These are phyloP conservation scores for Drosophila falleni DNA, from an alignment of 2,888 invertebrate genomes.

Conservation along the genomic window DNA sequence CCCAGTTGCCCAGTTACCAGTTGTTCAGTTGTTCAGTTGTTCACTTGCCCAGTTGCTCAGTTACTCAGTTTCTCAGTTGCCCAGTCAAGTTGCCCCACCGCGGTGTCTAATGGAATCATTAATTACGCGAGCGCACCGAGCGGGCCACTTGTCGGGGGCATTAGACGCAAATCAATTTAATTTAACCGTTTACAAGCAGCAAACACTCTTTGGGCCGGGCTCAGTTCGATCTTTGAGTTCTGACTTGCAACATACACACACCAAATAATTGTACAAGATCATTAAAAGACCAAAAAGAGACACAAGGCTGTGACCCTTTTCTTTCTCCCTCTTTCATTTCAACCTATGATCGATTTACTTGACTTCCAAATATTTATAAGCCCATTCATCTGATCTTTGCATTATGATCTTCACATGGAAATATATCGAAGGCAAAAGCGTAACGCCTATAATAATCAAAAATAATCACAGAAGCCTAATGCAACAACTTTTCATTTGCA, in stretches of 20 bases:
- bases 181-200: conserved; percentile 79
- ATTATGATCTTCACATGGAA: conserved; percentile 31
- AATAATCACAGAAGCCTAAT: conserved; percentile 62
- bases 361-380: conserved; percentile 82
- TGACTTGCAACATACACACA: conserved; percentile 22
- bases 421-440: conserved; percentile 26
- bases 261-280: conserved; percentile 77
- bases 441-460: conserved; percentile 48
- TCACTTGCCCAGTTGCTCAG: conserved; percentile 2
- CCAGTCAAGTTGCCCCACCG: conserved; percentile 48
- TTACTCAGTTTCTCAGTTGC: conserved; percentile 30
- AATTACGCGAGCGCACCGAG: conserved; percentile 69
- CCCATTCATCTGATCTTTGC: conserved; percentile 72
- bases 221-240: conserved; percentile 41
- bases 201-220: conserved; percentile 40
- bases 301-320: neutral
- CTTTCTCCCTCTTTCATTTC: neutral
- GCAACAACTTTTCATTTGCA: conserved; percentile 54
- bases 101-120: conserved; percentile 82
- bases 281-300: conserved; percentile 52
- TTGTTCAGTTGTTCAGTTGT: conserved; percentile 1
- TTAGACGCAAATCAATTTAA: conserved; percentile 83
- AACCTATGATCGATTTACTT: conserved; percentile 64
- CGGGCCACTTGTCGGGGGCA: conserved; percentile 81
- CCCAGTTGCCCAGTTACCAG: conserved; percentile 31